Evolutionary conservation across 2,888 invertebrate genomes (phyloP).

Genomic region (Dolichomitus sp.): DNA sequence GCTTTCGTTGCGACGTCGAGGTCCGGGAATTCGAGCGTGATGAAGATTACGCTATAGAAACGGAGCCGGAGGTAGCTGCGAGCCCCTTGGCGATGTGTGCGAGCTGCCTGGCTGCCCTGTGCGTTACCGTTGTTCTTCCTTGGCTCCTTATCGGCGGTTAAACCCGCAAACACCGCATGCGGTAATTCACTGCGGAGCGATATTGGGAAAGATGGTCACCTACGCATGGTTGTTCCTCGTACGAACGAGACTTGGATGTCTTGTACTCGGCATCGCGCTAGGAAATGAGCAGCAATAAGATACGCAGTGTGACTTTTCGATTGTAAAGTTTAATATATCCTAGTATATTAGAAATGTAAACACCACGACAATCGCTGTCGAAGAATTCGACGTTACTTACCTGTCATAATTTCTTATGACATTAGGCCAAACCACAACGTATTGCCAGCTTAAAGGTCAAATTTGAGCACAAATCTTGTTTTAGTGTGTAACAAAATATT

Average conservation of each 20-base stretch:
- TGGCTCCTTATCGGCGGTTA: constrained; percentile 87
- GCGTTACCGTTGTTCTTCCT: constrained; percentile 87
- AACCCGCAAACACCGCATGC: constrained; percentile 24
- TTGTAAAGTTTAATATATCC: constrained; percentile 13
- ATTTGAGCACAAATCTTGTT: not conserved
- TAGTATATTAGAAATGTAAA: constrained; percentile 18
- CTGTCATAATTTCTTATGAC: not conserved
- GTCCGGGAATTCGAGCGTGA: constrained; percentile 87
- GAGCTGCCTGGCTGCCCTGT: constrained; percentile 87
- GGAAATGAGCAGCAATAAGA: not conserved
- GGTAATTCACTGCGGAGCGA: constrained; percentile 4
- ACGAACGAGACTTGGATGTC: not conserved
- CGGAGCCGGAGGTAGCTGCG: constrained; percentile 78
- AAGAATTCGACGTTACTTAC: constrained; percentile 2
- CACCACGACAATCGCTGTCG: constrained; percentile 12
- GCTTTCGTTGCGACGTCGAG: constrained; percentile 88
- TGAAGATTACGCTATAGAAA: constrained; percentile 86
- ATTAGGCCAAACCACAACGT: not conserved
- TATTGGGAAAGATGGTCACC: constrained; percentile 13
- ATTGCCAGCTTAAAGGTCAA: not conserved
- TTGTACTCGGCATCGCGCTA: not conserved
- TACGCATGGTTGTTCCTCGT: constrained; percentile 3
- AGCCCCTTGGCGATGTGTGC: constrained; percentile 86
- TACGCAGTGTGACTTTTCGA: not conserved
- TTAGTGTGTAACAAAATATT: not conserved